Evolutionary conservation across 2,797 vertebrate genomes (phyloP), one percentile per base, ranked within the genome.

Genomic region (Catamblyrhynchus diadema): DNA sequence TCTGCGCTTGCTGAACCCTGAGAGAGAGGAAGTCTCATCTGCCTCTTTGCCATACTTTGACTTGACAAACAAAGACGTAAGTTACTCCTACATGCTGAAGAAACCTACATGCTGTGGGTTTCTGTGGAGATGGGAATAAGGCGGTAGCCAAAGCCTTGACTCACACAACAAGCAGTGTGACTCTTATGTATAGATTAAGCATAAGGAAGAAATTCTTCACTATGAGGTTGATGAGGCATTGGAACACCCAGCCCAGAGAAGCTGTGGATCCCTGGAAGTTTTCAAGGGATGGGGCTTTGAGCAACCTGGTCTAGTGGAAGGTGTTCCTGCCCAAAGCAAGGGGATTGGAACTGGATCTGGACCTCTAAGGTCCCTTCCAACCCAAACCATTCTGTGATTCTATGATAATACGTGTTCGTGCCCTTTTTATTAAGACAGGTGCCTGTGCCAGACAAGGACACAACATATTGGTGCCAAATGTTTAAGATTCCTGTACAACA

Each of bases 391-490:
- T 37, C 23, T 37, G 33, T 66, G 73, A 54, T 54, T 72, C 60
- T 53, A 13, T 42, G 73, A 79, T 60, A 95, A 74, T 90, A 74
- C 15, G 6, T 84, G 32, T 61, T 72, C 47, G 81, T 93, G 41
- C 81, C 87, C 94, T 97, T 98, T 93, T 97, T 96, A 95, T 98
- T 96, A 98, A 98, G 98, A 98, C 98, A 99, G 98, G 98, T 99
- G 67, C 97, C 90, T 86, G 97, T 99, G 78, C 98, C 98, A 94
- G 98, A 98, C 81, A 98, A 98, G 94, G 98, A 98, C 92, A 99
- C 98, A 39, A 98, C 98, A 9, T 99, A 99, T 66, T 99, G 98
- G 98, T 99, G 98, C 88, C 98, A 98, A 96, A 98, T 99, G 97
- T 98, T 98, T 96, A 98, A 98, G 96, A 98, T 99, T 81, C 98